A percentile compares a stretch with the other conserved stretches of the same genome.
phyloP scores from a whole-genome alignment of 2,888 invertebrate genomes.

The Lasioglossum figueresi region DNA sequence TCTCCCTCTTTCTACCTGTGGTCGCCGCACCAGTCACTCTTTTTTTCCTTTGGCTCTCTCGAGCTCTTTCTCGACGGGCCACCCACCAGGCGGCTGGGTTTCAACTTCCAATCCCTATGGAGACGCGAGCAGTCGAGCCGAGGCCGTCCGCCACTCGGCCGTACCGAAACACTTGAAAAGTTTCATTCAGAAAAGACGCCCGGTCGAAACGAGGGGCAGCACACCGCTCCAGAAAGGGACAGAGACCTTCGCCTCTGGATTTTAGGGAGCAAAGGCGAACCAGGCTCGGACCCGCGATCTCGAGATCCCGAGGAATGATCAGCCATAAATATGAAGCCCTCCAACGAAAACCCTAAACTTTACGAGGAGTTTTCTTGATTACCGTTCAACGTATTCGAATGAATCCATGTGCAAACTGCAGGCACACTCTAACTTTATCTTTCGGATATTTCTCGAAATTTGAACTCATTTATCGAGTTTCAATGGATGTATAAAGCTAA shows the following conservation, averaged over 20 bases:
- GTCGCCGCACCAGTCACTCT: neutral
- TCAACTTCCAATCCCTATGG: slow-evolving; percentile 65
- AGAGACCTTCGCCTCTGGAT: neutral
- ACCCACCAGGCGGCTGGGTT: slow-evolving; percentile 41
- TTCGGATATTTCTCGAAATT: neutral
- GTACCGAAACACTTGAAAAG: slow-evolving; percentile 67
- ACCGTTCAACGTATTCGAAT: neutral
- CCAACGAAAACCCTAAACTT: slow-evolving; percentile 1
- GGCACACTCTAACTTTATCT: neutral
- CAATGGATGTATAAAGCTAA: no score
- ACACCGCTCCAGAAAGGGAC: neutral
- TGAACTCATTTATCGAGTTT: neutral
- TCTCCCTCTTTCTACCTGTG: neutral
- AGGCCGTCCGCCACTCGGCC: slow-evolving; percentile 46
- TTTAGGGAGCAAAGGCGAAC: neutral
- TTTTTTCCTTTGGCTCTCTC: neutral
- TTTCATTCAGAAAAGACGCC: slow-evolving; percentile 51
- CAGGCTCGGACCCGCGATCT: neutral
- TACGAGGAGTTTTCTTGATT: neutral
- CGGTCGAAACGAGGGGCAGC: slow-evolving; percentile 9
- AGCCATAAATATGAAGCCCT: slow-evolving; percentile 5
- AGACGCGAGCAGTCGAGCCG: slow-evolving; percentile 49
- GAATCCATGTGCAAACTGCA: neutral
- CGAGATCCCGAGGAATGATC: neutral
- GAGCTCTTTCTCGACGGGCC: slow-evolving; percentile 18